Conservation (phyloP, 2,888 invertebrate genomes). For the Anticlea derivata region DNA sequence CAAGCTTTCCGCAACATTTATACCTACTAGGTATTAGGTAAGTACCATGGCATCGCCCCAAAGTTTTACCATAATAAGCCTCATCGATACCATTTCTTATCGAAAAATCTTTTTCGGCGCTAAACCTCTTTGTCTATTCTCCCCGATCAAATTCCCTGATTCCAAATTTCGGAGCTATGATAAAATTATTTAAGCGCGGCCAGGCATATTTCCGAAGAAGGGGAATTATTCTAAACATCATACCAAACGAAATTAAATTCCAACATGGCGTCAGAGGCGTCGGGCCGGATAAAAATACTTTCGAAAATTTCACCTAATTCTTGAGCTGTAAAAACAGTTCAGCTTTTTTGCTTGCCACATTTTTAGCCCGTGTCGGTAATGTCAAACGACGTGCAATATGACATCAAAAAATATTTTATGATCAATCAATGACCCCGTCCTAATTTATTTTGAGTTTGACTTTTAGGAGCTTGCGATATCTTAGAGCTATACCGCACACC, state of each 20-base stretch:
- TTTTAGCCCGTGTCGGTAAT: not conserved
- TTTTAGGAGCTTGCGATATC: too few relatives aligned
- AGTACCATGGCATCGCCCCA: too few relatives aligned
- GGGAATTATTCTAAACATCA: conserved; percentile 55
- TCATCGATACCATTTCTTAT: too few relatives aligned
- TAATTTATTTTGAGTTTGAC: too few relatives aligned
- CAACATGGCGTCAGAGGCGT: conserved; percentile 35
- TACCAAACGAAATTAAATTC: conserved; percentile 55
- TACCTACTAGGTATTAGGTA: too few relatives aligned
- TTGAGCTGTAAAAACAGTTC: conserved; percentile 36
- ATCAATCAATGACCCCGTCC: too few relatives aligned
- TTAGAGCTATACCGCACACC: too few relatives aligned
- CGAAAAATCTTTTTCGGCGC: not conserved
- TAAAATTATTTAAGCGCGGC: conserved; percentile 29
- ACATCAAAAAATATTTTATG: too few relatives aligned
- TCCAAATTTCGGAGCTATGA: conserved; percentile 18
- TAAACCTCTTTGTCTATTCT: not conserved
- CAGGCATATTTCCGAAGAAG: conserved; percentile 40
- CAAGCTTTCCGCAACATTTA: too few relatives aligned
- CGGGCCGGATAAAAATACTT: conserved; percentile 43
- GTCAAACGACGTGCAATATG: too few relatives aligned
- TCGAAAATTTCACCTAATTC: conserved; percentile 45
- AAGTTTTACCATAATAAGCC: too few relatives aligned
- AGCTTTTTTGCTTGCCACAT: not conserved
- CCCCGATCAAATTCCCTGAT: conserved; percentile 9